These are phyloP conservation scores for Cetoscarus ocellatus DNA, from an alignment of 2,797 vertebrate species.

Conservation along the genomic window DNA sequence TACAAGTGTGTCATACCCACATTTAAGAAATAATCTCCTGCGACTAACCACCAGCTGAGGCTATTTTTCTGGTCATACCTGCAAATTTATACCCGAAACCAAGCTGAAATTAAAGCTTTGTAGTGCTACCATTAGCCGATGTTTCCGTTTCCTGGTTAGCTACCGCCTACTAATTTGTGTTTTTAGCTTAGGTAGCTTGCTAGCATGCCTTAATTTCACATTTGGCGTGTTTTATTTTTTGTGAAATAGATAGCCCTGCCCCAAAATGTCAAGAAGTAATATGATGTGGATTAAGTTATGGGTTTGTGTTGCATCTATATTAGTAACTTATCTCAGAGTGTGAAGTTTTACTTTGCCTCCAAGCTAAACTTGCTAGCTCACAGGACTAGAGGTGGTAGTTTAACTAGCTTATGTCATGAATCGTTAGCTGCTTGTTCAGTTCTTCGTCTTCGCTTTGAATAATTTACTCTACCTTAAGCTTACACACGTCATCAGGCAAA, in stretches of 20 bases:
- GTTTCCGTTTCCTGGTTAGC: slow-evolving; percentile 88
- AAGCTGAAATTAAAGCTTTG: slow-evolving; percentile 57
- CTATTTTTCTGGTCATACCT: background rate
- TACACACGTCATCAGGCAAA: background rate
- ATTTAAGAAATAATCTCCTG: background rate
- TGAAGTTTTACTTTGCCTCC: slow-evolving; percentile 41
- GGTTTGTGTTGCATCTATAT: background rate
- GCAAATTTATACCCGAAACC: slow-evolving; percentile 36
- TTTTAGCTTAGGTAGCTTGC: slow-evolving; percentile 82
- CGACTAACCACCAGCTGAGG: background rate
- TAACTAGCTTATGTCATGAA: slow-evolving; percentile 32
- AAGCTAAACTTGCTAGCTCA: slow-evolving; percentile 60
- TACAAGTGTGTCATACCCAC: slow-evolving; percentile 28
- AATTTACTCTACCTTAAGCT: background rate
- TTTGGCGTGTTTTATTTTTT: background rate
- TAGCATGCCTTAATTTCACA: slow-evolving; percentile 50
- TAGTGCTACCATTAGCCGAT: slow-evolving; percentile 57
- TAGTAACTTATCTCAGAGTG: background rate
- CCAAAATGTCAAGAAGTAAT: rapidly evolving
- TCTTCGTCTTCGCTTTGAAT: slow-evolving; percentile 12
- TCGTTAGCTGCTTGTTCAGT: slow-evolving; percentile 23
- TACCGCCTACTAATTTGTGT: slow-evolving; percentile 84
- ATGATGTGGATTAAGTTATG: rapidly evolving
- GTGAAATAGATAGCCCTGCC: background rate
- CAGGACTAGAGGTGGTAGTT: slow-evolving; percentile 13